Evolutionary conservation across 2,888 invertebrate species (phyloP), one percentile per base, ranked within the genome.

Genomic region (Ormyrus thymus): DNA sequence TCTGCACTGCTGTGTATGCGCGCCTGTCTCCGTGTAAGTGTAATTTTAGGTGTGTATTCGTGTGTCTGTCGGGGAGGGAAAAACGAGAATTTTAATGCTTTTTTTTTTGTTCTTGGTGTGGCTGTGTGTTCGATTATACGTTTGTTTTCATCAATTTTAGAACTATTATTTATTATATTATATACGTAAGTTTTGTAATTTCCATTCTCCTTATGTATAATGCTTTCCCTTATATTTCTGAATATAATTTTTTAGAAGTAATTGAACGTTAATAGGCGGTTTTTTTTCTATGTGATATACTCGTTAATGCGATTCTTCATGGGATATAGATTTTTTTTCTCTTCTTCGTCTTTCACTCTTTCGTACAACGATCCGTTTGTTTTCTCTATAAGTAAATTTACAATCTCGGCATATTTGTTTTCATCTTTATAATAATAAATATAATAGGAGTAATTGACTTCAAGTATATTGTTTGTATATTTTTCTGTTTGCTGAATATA

Each of bases 391-490:
- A 74, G 46, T 76, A 79, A 84, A 84, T 83, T 81, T 82, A 84
- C 81, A 83, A 81, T 82, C 83, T 87, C 82, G 85, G 85, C 82
- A 86, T 86, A 81, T 79, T 70, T 65, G 8, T 69, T 58, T 62
- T 45, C 29, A 50, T 53, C 65, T 58, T 55, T 73, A 73, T 65
- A 83, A 83, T 78, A 86, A 86, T 87, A 81, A 79, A 81, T 81
- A 79, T 75, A 74, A 77, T 79, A 81, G 86, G 86, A 87, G 84
- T 89, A 89, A 89, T 89, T 89, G 89, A 89, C 89, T 89, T 89
- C 82, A 86, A 89, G 89, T 89, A 87, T 88, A 87, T 88, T 84
- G 82, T 84, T 83, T 81, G 74, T 79, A 79, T 79, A 62, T 75
- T 73, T 83, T 83, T 70, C 56, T 73, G 65, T 62, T 73, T 82